A percentile compares a stretch with the other conserved stretches of the same genome.
Evolutionary conservation across 2,797 vertebrate species (phyloP).

Genomic region (Poecile montanus): DNA sequence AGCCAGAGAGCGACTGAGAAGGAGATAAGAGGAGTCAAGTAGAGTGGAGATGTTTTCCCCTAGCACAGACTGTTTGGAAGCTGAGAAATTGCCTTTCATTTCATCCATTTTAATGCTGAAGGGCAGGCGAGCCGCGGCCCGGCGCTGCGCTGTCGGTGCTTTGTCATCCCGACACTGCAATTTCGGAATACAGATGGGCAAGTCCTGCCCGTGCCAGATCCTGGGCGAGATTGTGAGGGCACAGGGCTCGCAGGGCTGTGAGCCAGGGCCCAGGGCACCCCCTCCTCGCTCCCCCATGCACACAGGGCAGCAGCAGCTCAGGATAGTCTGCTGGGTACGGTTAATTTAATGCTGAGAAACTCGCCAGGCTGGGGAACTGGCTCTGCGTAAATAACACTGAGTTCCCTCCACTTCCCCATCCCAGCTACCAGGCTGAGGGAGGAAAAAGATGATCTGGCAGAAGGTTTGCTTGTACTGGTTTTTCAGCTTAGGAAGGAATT

Average conservation of each 20-base stretch:
- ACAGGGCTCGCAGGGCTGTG: background rate
- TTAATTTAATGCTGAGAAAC: background rate
- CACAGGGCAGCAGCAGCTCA: background rate
- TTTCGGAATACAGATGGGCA: background rate
- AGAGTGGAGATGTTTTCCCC: background rate
- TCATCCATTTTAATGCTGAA: background rate
- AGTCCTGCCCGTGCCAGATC: background rate
- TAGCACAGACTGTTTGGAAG: background rate
- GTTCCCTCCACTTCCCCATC: background rate
- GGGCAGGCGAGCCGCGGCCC: background rate
- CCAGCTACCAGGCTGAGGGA: background rate
- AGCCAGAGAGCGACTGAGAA: background rate
- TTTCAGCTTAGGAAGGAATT: background rate
- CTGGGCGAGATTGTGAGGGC: accelerated
- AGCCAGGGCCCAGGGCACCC: background rate
- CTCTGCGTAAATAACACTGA: background rate
- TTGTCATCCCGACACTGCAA: background rate
- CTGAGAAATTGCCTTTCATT: conserved; percentile 19
- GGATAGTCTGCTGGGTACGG: accelerated
- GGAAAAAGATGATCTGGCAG: background rate
- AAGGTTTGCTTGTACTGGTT: background rate
- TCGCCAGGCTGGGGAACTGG: background rate
- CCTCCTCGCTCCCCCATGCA: accelerated
- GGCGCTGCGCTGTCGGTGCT: background rate
- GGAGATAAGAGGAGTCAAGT: background rate